Conservation (phyloP, 2,888 invertebrate genomes). For the Dinocampus coccinellae region DNA sequence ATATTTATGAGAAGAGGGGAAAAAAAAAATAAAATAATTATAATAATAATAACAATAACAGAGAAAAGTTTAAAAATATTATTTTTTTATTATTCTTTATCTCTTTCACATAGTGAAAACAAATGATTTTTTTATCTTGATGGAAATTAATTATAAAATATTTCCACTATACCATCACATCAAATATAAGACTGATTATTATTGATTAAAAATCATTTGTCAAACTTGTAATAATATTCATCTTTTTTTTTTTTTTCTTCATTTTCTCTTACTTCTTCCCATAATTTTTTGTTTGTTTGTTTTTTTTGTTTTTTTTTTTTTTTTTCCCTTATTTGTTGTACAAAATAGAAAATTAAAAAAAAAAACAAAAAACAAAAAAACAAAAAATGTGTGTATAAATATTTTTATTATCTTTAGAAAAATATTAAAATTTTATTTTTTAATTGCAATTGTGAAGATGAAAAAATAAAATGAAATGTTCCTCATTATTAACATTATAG, state of each 20-base stretch:
- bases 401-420: too few relatives aligned
- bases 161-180: slow-evolving; percentile 29
- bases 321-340: too few relatives aligned
- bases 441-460: slow-evolving; percentile 1
- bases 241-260: slow-evolving; percentile 16
- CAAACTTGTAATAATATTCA: slow-evolving; percentile 26
- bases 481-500: slow-evolving; percentile 12
- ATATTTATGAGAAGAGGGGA: too few relatives aligned
- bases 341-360: too few relatives aligned
- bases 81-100: neutral
- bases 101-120: slow-evolving; percentile 13
- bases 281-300: too few relatives aligned
- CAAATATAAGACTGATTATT: slow-evolving; percentile 35
- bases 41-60: neutral
- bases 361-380: too few relatives aligned
- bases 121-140: slow-evolving; percentile 1
- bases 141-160: neutral
- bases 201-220: slow-evolving; percentile 14
- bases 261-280: too few relatives aligned
- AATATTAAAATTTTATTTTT: slow-evolving; percentile 8
- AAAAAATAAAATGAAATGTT: slow-evolving; percentile 24
- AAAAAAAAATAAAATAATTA: too few relatives aligned
- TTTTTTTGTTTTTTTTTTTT: too few relatives aligned
- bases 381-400: too few relatives aligned
- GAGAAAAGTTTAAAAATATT: slow-evolving; percentile 3